These are phyloP conservation scores for Zosterops japonicus DNA, from an alignment of 2,113 vertebrate species.

Conservation along the genomic window DNA sequence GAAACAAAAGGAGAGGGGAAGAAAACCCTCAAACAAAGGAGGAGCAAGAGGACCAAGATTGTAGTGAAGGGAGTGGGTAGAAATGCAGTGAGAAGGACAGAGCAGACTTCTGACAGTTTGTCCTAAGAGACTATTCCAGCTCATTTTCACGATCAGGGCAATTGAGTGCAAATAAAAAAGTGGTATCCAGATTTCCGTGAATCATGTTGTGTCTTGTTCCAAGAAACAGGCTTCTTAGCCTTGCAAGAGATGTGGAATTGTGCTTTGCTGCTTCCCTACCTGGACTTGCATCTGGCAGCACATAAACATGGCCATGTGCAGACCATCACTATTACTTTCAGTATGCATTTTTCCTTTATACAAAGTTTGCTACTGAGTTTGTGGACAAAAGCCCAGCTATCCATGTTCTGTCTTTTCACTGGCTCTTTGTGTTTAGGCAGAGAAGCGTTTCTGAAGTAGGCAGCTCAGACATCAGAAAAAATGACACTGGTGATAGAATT, in stretches of 20 bases:
- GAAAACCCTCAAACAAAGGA: neutral
- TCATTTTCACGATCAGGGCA: neutral
- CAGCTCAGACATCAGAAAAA: slow-evolving; percentile 30
- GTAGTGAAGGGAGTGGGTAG: neutral
- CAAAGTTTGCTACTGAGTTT: neutral
- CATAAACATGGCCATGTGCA: neutral
- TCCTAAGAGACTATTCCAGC: neutral
- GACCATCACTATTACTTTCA: neutral
- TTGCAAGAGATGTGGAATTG: neutral
- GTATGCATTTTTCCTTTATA: neutral
- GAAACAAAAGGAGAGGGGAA: neutral
- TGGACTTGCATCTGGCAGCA: accelerated
- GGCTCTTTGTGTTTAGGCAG: neutral
- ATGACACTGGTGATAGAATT: slow-evolving; percentile 12
- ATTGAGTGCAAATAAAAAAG: neutral
- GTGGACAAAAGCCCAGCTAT: neutral
- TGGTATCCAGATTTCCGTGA: neutral
- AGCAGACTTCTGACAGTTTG: neutral
- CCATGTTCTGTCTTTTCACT: neutral
- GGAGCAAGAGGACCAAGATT: neutral
- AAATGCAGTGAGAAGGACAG: neutral
- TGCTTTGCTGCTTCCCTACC: neutral
- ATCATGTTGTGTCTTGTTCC: neutral
- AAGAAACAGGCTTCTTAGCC: neutral
- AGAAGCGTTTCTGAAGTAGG: slow-evolving; percentile 10